Conservation (phyloP, 2,113 vertebrate genomes). For the Vireo altiloquus region DNA sequence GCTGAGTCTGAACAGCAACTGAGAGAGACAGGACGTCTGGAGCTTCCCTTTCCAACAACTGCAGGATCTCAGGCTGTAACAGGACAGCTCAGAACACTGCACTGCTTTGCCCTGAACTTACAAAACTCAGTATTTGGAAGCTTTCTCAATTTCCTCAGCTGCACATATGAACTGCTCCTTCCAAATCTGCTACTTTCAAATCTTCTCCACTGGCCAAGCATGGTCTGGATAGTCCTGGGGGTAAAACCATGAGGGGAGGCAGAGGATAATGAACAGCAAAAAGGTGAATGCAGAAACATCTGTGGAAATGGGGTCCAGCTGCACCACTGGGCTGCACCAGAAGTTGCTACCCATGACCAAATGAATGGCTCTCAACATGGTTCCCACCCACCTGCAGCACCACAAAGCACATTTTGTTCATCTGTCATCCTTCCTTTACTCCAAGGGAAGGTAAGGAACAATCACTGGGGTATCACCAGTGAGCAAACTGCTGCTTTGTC, state of each 20-base stretch:
- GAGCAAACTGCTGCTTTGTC: neutral
- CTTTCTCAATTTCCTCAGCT: neutral
- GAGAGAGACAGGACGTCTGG: neutral
- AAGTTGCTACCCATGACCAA: neutral
- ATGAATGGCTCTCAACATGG: fast-evolving
- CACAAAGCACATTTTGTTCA: neutral
- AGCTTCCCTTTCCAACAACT: neutral
- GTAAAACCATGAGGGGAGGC: neutral
- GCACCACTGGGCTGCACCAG: neutral
- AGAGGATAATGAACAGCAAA: neutral
- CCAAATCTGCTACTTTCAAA: neutral
- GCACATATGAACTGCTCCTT: neutral
- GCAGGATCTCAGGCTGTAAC: neutral
- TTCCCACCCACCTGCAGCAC: neutral
- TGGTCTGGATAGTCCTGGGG: neutral
- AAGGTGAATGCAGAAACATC: neutral
- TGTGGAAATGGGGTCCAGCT: neutral
- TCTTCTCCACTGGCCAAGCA: neutral
- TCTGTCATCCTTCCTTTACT: neutral
- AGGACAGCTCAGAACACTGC: neutral
- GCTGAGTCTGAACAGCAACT: neutral
- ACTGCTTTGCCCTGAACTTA: neutral
- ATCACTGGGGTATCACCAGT: neutral
- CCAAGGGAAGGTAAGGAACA: neutral
- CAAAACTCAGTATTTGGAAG: neutral